A percentile compares a stretch with the other conserved stretches of the same genome.
Conservation (phyloP, 2,888 invertebrate species). For the Drosophila anomelani region DNA sequence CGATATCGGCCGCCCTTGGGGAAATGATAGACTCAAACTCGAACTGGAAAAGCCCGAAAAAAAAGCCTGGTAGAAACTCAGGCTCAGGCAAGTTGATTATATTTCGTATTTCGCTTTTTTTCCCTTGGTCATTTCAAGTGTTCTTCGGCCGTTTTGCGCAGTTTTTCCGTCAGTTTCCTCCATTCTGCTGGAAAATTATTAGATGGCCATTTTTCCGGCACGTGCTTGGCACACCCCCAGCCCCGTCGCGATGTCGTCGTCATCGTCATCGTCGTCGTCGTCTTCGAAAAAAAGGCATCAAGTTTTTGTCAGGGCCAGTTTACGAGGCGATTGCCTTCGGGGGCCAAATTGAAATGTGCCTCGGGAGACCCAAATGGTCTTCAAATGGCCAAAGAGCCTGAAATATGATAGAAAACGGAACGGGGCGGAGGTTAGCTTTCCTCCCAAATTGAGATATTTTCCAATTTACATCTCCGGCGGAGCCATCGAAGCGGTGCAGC, state of each 20-base stretch:
- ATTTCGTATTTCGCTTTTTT: slow-evolving; percentile 5
- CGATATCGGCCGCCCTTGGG: slow-evolving; percentile 54
- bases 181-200: slow-evolving; percentile 58
- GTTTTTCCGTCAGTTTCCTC: slow-evolving; percentile 30
- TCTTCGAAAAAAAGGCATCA: slow-evolving; percentile 43
- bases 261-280: background rate
- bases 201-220: slow-evolving; percentile 64
- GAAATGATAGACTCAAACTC: slow-evolving; percentile 42
- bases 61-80: slow-evolving; percentile 1
- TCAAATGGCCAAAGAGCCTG: slow-evolving; percentile 19
- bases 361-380: slow-evolving; percentile 46
- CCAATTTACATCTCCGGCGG: slow-evolving; percentile 30
- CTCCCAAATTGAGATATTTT: slow-evolving; percentile 27
- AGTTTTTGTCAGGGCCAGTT: slow-evolving; percentile 54
- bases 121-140: slow-evolving; percentile 52
- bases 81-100: slow-evolving; percentile 61
- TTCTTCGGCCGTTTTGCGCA: slow-evolving; percentile 43
- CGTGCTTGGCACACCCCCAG: slow-evolving; percentile 49
- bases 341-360: slow-evolving; percentile 70
- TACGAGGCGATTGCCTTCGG: slow-evolving; percentile 56
- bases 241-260: slow-evolving; percentile 1
- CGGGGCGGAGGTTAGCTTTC: background rate
- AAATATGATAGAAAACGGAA: slow-evolving; percentile 18
- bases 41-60: slow-evolving; percentile 7
- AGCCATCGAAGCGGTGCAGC: slow-evolving; percentile 18